Percentiles rank a stretch among this genome's conserved stretches.
phyloP scores from a whole-genome alignment of 2,113 vertebrate genomes.

The Chelonoidis abingdonii region DNA sequence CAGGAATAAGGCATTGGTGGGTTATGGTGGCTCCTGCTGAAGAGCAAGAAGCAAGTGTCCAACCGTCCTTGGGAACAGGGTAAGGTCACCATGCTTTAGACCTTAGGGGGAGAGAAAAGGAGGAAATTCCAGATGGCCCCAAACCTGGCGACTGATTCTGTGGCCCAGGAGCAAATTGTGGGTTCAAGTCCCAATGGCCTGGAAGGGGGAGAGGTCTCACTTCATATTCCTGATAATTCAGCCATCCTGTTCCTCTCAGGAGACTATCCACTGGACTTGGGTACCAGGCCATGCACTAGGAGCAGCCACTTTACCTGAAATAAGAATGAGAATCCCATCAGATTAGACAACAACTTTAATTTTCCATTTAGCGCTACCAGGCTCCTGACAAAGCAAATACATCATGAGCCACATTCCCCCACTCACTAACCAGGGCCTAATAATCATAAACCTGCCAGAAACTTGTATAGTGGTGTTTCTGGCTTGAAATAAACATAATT shows the following conservation, averaged over 20 bases:
- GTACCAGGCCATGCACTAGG: background rate
- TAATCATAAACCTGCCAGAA: background rate
- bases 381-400: background rate
- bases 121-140: background rate
- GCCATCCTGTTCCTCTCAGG: background rate
- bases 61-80: too few species aligned
- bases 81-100: background rate
- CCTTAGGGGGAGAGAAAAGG: background rate
- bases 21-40: background rate
- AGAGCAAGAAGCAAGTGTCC: background rate
- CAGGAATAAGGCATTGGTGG: background rate
- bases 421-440: background rate
- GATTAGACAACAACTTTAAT: background rate
- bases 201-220: background rate
- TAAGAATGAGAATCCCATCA: background rate
- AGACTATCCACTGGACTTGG: background rate
- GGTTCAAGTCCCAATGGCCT: background rate
- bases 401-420: background rate
- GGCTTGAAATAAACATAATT: background rate
- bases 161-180: background rate
- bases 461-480: background rate
- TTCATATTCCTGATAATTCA: background rate
- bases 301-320: background rate
- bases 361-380: background rate
- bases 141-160: background rate